Evolutionary conservation across 2,888 invertebrate species (phyloP).

Genomic region (Diadegma fenestrale): DNA sequence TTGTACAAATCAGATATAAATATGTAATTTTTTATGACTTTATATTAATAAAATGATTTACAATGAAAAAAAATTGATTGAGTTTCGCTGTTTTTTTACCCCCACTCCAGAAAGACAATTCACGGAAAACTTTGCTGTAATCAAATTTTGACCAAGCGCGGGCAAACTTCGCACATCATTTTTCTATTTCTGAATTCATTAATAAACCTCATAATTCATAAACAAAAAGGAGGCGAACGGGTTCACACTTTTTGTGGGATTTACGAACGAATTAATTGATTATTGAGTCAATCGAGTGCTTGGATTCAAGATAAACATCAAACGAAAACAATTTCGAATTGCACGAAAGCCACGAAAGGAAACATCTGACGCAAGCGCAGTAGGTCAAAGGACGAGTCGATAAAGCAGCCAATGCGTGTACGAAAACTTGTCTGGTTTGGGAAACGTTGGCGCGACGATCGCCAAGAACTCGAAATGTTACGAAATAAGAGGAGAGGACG

Average conservation of each 20-base stretch:
- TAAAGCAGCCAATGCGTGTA: not conserved
- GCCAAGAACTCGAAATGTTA: not conserved
- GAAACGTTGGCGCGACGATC: not conserved
- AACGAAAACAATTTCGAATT: not conserved
- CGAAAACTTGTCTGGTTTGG: not conserved
- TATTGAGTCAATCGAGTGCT: too few species aligned
- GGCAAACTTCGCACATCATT: too few species aligned
- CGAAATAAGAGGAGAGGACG: not conserved
- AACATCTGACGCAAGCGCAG: too few species aligned
- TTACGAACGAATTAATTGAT: too few species aligned
- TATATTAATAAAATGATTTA: conserved; percentile 18
- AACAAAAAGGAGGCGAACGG: too few species aligned
- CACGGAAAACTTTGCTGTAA: not conserved
- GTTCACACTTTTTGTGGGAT: too few species aligned
- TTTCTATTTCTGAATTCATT: too few species aligned
- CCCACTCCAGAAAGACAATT: not conserved
- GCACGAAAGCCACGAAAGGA: not conserved
- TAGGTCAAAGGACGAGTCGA: not conserved
- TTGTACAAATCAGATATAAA: conserved; percentile 10
- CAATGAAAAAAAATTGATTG: not conserved
- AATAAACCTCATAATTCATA: too few species aligned
- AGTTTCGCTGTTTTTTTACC: not conserved
- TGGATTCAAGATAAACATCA: too few species aligned
- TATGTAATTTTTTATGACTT: conserved; percentile 12
- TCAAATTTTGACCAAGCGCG: too few species aligned